Evolutionary conservation across 2,888 invertebrate genomes (phyloP), one percentile per base, ranked within the genome.

Genomic region (Leucophenga montana): DNA sequence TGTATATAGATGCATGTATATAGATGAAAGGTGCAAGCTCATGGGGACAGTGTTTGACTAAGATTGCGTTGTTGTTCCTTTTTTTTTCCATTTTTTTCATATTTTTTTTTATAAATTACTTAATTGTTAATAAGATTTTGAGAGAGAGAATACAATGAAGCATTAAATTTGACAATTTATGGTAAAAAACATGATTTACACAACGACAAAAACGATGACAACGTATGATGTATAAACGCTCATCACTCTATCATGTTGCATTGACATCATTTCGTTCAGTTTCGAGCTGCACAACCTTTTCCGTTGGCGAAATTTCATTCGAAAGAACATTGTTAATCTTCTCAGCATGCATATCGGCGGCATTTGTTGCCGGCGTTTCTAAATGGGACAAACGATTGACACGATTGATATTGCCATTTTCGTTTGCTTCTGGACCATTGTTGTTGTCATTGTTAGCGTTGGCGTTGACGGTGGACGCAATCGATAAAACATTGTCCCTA

Each of bases 171-270:
- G 61, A 61, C 11, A 59, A 5, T n/a, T 33, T 9, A 33, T 20
- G 59, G 27, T 59, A 33, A 59, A n/a, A n/a, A 33, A 59, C 8
- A 39, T 61, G 61, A 39, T 39, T 39, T 39, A 39, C 39, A 39
- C 39, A 39, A 39, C 39, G 1, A 39, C 8, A 39, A 20, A 1
- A 13, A 61, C 16, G 27, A 61, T 9, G 18, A 61, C 61, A n/a
- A 57, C 31, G 14, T 27, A 9, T 27, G 18, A 27, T 20, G 39
- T 31, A 4, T 3, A 33, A 53, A 46, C 53, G 9, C 20, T 14
- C 66, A 56, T 33, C 16, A 44, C 64, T 73, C 76, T 78, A 86
- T 84, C 86, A 85, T 85, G 83, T 85, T 77, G 80, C 77, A 57
- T 73, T 80, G 66, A 75, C 75, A 69, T 71, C 56, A 31, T 27